These are phyloP conservation scores for Rotaria magnacalcarata DNA, from an alignment of 2,888 invertebrate species.

Conservation along the genomic window DNA sequence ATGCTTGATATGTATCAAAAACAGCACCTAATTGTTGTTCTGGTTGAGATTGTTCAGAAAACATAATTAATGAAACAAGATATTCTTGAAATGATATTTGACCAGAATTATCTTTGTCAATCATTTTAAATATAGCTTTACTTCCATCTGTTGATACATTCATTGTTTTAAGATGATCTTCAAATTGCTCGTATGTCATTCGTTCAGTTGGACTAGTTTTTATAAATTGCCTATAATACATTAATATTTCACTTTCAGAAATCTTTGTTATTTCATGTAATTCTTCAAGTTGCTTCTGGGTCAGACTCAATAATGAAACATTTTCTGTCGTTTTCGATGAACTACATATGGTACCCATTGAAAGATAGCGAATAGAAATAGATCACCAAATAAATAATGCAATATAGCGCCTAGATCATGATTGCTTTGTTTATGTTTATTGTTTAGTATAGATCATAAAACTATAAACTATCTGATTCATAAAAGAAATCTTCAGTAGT, in stretches of 20 bases:
- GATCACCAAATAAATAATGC: neutral
- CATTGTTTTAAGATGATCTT: neutral
- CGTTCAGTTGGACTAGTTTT: neutral
- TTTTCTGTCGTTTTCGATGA: neutral
- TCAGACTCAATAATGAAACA: neutral
- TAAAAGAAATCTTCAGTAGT: too few relatives aligned
- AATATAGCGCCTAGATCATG: neutral
- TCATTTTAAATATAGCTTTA: slow-evolving; percentile 2
- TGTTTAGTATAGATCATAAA: too few relatives aligned
- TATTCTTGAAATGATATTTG: slow-evolving; percentile 14
- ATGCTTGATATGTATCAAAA: slow-evolving; percentile 5
- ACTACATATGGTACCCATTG: neutral
- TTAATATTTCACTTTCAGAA: neutral
- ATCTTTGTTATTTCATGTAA: neutral
- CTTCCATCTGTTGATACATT: neutral
- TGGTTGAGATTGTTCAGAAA: neutral
- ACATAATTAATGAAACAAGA: neutral
- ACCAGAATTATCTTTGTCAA: neutral
- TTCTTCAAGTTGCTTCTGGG: neutral
- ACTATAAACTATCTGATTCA: too few relatives aligned
- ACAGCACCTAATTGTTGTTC: neutral
- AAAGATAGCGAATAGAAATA: neutral
- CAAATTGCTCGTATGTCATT: neutral
- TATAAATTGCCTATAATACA: neutral
- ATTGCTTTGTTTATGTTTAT: neutral